Percentiles rank a stretch among this genome's conserved stretches.
Evolutionary conservation across 2,888 invertebrate genomes (phyloP).

Genomic region (Congeria kusceri): DNA sequence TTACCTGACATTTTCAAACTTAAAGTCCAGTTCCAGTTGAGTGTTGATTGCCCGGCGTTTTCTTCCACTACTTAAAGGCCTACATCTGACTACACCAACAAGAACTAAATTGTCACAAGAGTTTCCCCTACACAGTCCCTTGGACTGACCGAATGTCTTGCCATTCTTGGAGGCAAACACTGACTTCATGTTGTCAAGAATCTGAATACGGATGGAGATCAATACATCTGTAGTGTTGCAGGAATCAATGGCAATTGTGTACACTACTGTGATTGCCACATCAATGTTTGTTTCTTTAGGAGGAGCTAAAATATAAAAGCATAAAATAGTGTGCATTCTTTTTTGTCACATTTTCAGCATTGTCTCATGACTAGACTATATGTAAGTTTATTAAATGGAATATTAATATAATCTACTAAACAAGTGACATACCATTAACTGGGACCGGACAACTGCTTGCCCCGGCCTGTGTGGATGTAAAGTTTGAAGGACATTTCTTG

Average conservation of each 20-base stretch:
- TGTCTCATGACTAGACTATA: no score
- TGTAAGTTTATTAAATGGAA: neutral
- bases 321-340: no score
- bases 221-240: neutral
- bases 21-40: neutral
- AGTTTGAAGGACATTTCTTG: conserved; percentile 22
- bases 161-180: no score
- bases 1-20: conserved; percentile 12
- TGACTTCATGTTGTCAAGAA: no score
- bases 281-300: neutral
- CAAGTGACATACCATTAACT: conserved; percentile 1
- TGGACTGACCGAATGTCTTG: no score
- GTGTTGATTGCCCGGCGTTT: neutral
- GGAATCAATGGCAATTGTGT: conserved; percentile 7
- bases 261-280: neutral
- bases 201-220: no score
- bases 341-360: no score
- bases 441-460: neutral
- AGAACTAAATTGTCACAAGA: conserved; percentile 12
- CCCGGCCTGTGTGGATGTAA: conserved; percentile 15
- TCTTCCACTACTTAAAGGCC: neutral
- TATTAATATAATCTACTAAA: neutral
- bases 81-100: neutral
- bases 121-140: neutral
- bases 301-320: neutral